These are phyloP conservation scores for Lycaena phlaeas DNA, from an alignment of 2,888 invertebrate genomes.

Conservation along the genomic window DNA sequence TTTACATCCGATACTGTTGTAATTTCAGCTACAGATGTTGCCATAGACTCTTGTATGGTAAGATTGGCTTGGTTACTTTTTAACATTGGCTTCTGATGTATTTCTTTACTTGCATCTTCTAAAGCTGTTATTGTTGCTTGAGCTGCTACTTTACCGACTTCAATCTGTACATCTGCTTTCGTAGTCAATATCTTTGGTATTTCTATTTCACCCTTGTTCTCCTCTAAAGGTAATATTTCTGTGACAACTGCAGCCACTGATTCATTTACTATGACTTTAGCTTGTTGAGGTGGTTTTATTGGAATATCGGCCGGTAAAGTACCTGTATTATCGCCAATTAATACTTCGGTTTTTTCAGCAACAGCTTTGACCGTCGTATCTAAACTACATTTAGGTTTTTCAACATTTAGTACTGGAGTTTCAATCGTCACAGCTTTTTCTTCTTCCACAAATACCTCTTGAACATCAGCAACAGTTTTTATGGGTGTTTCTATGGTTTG, in stretches of 20 bases:
- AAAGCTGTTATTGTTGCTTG: slow-evolving; percentile 16
- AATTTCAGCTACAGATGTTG: too few species aligned
- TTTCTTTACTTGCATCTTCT: slow-evolving; percentile 13
- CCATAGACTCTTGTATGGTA: too few species aligned
- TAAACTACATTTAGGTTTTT: slow-evolving; percentile 15
- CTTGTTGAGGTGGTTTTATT: neutral
- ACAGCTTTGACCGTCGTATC: slow-evolving; percentile 15
- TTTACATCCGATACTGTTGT: too few species aligned
- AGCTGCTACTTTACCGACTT: slow-evolving; percentile 21
- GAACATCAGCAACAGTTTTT: slow-evolving; percentile 20
- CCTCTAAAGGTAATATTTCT: too few species aligned
- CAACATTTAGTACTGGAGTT: slow-evolving; percentile 11
- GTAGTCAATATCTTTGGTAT: slow-evolving; percentile 11
- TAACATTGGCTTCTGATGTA: slow-evolving; percentile 9
- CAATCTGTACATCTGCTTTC: slow-evolving; percentile 17
- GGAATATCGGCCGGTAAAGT: neutral
- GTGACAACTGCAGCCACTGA: slow-evolving; percentile 5
- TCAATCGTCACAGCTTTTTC: slow-evolving; percentile 18
- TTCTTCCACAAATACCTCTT: slow-evolving; percentile 24
- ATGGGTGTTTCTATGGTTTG: slow-evolving; percentile 22
- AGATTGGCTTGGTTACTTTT: too few species aligned
- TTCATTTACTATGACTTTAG: slow-evolving; percentile 2
- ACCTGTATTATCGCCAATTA: slow-evolving; percentile 4
- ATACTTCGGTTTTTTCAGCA: slow-evolving; percentile 14
- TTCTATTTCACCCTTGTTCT: slow-evolving; percentile 11